Base-by-base conservation (phyloP, 1,140 invertebrate species). In the Drosophila nasuta region DNA sequence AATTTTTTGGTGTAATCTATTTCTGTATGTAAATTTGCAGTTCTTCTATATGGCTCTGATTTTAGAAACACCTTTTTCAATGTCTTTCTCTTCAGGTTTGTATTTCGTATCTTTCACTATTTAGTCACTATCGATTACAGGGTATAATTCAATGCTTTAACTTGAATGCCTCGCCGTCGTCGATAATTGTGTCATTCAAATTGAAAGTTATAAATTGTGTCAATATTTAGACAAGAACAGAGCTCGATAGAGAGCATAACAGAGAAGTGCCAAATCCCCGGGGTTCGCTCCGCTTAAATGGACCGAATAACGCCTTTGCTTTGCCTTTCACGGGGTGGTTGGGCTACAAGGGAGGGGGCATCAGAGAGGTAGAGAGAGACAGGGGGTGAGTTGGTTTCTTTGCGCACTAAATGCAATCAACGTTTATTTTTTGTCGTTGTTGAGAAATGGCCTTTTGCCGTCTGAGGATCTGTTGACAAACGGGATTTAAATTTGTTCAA, bases 201-300 rank as follows among this genome's bases (percentile, higher is more conserved):
- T 81, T 83, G 85, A 89, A 81, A 74, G 78, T 80, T 88, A 72
- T 89, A 89, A 90, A 89, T 90, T 88, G 85, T 88, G 85, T 89
- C 89, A 88, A 88, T 88, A 88, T 88, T 88, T 88, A 68, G 81
- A 88, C 85, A 89, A 54, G 15, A 41, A 46, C 45, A 68, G 63
- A 38, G 35, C 35, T 10, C 35, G 35, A 38, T 54, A 51, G 49
- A 30, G 17, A 41, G 45, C 30, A n/a, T 33, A 3, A 52, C 20
- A 60, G 74, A 71, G 75, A 77, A 82, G 58, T 83, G 63, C 30
- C 58, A 15, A 38, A 65, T 72, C 83, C 79, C 65, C 60, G 69
- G 81, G 83, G 64, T 64, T 71, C 46, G 43, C 13, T 45, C 33
- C 49, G 56, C 52, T 67, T 71, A 73, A 43, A 64, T 73, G 68